Conservation (phyloP, 2,888 invertebrate genomes). For the Zygothrica quintamaculata region DNA sequence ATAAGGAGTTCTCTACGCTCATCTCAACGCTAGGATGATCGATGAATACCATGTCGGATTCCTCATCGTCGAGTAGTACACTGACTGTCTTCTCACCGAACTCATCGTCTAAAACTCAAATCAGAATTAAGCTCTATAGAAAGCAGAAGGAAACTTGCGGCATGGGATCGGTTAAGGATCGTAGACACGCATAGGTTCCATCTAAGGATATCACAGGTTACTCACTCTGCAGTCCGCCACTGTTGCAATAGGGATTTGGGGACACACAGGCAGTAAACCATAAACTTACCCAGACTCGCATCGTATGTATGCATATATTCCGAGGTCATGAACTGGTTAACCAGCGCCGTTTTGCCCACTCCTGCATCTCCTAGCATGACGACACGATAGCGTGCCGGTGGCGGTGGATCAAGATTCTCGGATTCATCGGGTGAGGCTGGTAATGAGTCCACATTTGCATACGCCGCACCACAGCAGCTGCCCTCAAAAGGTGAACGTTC, state of each 20-base stretch:
- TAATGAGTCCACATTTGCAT: conserved; percentile 91
- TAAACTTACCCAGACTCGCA: conserved; percentile 91
- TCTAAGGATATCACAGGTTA: conserved; percentile 38
- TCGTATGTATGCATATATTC: conserved; percentile 98
- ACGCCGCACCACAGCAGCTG: conserved; percentile 92
- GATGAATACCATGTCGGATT: conserved; percentile 95
- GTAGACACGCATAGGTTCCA: conserved; percentile 72
- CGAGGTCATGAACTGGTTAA: conserved; percentile 97
- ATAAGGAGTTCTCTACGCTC: conserved; percentile 95
- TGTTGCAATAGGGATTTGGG: too few species aligned
- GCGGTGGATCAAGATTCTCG: conserved; percentile 87
- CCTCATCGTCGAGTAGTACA: conserved; percentile 94
- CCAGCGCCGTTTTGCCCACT: conserved; percentile 95
- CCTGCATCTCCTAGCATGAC: conserved; percentile 93
- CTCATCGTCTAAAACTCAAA: conserved; percentile 92
- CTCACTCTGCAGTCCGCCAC: conserved; percentile 53
- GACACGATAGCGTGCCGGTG: conserved; percentile 88
- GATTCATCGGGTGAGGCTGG: conserved; percentile 90
- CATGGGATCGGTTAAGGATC: conserved; percentile 53
- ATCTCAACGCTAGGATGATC: conserved; percentile 95
- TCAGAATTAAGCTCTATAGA: conserved; percentile 84
- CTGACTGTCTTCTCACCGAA: conserved; percentile 95
- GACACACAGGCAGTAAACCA: conserved; percentile 11
- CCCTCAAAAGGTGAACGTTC: conserved; percentile 94
- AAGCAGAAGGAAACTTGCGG: conserved; percentile 61